These are phyloP conservation scores for Xanthorhoe spadicearia DNA, from an alignment of 2,888 invertebrate species.

Conservation along the genomic window DNA sequence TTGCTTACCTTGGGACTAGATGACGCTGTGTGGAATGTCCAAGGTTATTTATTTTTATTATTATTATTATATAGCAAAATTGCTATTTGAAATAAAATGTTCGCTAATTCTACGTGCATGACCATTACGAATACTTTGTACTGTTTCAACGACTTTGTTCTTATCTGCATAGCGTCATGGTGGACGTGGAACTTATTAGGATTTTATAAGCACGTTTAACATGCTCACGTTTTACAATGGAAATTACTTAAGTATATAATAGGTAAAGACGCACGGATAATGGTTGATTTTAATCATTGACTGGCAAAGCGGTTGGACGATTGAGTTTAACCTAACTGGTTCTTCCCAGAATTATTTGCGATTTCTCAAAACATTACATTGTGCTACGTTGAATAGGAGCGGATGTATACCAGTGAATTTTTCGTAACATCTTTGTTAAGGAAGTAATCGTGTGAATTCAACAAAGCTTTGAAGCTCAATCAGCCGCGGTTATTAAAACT, in stretches of 20 bases:
- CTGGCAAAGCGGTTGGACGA: constrained; percentile 14
- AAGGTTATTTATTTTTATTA: no score
- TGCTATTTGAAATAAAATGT: neutral
- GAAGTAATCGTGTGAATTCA: constrained; percentile 78
- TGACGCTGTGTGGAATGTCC: no score
- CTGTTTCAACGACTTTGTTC: neutral
- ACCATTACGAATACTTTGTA: neutral
- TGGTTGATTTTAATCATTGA: constrained; percentile 9
- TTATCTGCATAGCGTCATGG: constrained; percentile 7
- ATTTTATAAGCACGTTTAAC: constrained; percentile 12
- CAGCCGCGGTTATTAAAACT: neutral
- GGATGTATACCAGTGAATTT: constrained; percentile 71
- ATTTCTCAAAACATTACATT: constrained; percentile 71
- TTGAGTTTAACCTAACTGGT: constrained; percentile 35
- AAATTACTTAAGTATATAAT: neutral
- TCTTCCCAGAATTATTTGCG: constrained; percentile 64
- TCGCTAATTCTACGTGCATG: neutral
- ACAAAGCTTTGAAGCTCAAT: constrained; percentile 46
- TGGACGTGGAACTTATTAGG: constrained; percentile 1
- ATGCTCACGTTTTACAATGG: constrained; percentile 6
- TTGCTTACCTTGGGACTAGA: no score
- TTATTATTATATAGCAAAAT: neutral
- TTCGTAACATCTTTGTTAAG: constrained; percentile 79
- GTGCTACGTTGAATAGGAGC: constrained; percentile 67
- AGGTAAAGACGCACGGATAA: neutral